Base-by-base conservation (phyloP, 2,888 invertebrate species). In the Nezara viridula region DNA sequence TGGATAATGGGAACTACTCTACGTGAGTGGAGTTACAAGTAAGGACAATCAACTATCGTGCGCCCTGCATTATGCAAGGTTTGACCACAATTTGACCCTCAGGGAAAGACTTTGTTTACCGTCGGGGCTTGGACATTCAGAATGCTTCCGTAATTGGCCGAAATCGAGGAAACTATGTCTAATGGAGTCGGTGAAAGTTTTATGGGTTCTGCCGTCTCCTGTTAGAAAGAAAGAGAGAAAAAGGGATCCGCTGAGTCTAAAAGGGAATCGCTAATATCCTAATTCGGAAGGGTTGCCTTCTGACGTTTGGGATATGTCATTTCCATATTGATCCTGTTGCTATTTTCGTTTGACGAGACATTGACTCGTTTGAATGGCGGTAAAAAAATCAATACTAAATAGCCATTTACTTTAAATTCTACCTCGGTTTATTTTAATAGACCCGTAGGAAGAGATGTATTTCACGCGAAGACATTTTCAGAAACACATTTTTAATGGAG, bases 11-110 rank as follows among this genome's bases (percentile, higher is more conserved):
- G 37, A 21, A 7, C 77, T 24, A 44, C 10, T 2, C 77, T 40
- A 77, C 77, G 77, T 77, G 77, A 37, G 40, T 10, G 19, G 73
- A 73, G 73, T 37, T 32, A 73, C 73, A 73, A 77, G 24, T 40
- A 77, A 77, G 77, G 40, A 60, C 60, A 27, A 60, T 27, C 60
- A 60, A 60, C 60, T 60, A 60, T 60, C 77, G 73, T 21, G 21
- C 21, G 40, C 9, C 77, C 40, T 77, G 77, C 77, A 40, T 77
- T 77, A 40, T 77, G 40, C 40, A 40, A 40, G 40, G 40, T 77
- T 77, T 77, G 40, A 77, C 44, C 40, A 40, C 40, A 40, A 40
- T 77, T 77, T 44, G 77, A 40, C 40, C 40, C 37, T 24, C 24
- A 24, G 7, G 12, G 37, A 40, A 77, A 77, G 77, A 40, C 40